phyloP scores from a whole-genome alignment of 2,113 vertebrate species.

The Eonycteris spelaea region DNA sequence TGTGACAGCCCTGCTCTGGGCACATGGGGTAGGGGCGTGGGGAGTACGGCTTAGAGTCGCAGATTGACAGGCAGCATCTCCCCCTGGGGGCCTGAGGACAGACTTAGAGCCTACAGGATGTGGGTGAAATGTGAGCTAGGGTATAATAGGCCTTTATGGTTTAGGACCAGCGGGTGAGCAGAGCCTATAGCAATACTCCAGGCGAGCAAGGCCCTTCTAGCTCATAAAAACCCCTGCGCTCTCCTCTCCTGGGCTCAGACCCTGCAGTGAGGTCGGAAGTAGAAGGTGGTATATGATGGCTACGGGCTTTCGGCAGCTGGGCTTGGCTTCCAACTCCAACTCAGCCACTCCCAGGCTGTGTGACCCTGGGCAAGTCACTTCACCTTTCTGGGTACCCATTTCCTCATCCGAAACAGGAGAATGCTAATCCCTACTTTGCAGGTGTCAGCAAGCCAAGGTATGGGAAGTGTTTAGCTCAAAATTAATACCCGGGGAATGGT shows the following conservation, averaged over 20 bases:
- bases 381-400: neutral
- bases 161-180: neutral
- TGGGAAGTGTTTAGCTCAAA: neutral
- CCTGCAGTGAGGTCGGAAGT: neutral
- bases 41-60: neutral
- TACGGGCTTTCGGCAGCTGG: neutral
- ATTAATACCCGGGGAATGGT: neutral
- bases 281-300: neutral
- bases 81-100: neutral
- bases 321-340: neutral
- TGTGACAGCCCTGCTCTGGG: neutral
- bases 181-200: neutral
- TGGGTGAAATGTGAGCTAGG: neutral
- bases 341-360: neutral
- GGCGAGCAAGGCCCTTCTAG: neutral
- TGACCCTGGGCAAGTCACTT: conserved; percentile 14
- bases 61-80: neutral
- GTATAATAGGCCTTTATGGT: neutral
- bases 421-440: neutral
- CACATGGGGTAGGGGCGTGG: neutral
- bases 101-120: neutral
- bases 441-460: neutral
- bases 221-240: rapidly evolving
- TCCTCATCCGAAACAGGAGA: neutral
- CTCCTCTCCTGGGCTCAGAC: neutral